Evolutionary conservation across 2,888 invertebrate genomes (phyloP).

Genomic region (Calameuta idolon): DNA sequence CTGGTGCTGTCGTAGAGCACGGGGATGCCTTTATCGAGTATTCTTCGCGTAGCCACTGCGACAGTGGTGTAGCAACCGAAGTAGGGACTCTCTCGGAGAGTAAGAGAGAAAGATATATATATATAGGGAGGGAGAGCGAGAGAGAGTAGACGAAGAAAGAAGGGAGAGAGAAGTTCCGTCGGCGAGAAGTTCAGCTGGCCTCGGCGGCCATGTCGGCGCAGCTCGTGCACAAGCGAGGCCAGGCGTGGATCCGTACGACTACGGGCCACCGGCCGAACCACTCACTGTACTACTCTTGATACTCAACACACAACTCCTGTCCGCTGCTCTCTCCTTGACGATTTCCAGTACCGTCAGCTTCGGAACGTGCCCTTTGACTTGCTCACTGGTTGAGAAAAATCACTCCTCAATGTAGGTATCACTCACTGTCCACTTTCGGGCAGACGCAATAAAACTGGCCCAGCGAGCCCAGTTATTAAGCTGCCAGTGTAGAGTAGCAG

Average conservation of each 20-base stretch:
- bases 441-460: background rate
- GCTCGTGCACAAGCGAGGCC: constrained; percentile 29
- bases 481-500: background rate
- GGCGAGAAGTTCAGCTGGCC: constrained; percentile 59
- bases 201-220: constrained; percentile 62
- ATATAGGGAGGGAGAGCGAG: constrained; percentile 17
- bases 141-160: constrained; percentile 23
- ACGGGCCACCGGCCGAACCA: constrained; percentile 9
- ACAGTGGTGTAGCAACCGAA: background rate
- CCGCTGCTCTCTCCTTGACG: background rate
- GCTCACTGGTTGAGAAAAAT: background rate
- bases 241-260: constrained; percentile 7
- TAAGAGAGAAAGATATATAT: constrained; percentile 7
- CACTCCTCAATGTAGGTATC: background rate
- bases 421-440: background rate
- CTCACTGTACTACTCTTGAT: constrained; percentile 1
- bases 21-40: background rate
- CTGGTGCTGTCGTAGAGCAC: background rate
- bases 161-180: constrained; percentile 21
- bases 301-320: background rate
- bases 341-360: background rate
- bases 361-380: background rate
- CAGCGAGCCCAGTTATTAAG: background rate
- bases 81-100: constrained; percentile 2
- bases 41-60: background rate